phyloP scores from a whole-genome alignment of 2,797 vertebrate genomes.

The Silurus lanzhouensis region DNA sequence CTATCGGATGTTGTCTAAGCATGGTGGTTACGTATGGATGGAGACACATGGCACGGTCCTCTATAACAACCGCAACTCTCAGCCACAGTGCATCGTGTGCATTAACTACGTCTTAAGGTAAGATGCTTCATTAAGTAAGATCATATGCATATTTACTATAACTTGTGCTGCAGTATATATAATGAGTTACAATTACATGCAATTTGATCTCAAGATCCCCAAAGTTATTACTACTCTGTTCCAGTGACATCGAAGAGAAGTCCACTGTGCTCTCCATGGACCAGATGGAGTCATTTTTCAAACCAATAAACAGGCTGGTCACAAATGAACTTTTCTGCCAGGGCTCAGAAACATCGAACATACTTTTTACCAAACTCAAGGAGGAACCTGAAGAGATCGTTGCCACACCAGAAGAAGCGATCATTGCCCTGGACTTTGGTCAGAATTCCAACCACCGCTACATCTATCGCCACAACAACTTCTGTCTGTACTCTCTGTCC shows the following conservation, averaged over 20 bases:
- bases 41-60: constrained; percentile 93
- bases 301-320: constrained; percentile 70
- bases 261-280: constrained; percentile 84
- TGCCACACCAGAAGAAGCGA: constrained; percentile 82
- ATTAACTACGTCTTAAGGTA: constrained; percentile 95
- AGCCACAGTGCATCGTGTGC: constrained; percentile 88
- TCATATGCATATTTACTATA: not conserved
- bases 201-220: not conserved
- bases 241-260: constrained; percentile 83
- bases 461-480: constrained; percentile 50
- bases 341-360: constrained; percentile 71
- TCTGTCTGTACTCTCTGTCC: constrained; percentile 49
- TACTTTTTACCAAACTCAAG: constrained; percentile 82
- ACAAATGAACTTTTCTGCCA: constrained; percentile 69
- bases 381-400: constrained; percentile 84
- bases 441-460: constrained; percentile 53
- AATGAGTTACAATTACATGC: not conserved
- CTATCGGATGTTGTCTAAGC: constrained; percentile 92
- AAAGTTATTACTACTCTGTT: constrained; percentile 24
- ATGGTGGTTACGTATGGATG: constrained; percentile 93
- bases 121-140: constrained; percentile 80
- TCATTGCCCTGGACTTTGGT: constrained; percentile 87
- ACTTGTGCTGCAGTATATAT: not conserved
- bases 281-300: constrained; percentile 84
- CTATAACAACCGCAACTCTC: constrained; percentile 81